phyloP scores from a whole-genome alignment of 2,797 vertebrate species.

The Nannoperca australis region DNA sequence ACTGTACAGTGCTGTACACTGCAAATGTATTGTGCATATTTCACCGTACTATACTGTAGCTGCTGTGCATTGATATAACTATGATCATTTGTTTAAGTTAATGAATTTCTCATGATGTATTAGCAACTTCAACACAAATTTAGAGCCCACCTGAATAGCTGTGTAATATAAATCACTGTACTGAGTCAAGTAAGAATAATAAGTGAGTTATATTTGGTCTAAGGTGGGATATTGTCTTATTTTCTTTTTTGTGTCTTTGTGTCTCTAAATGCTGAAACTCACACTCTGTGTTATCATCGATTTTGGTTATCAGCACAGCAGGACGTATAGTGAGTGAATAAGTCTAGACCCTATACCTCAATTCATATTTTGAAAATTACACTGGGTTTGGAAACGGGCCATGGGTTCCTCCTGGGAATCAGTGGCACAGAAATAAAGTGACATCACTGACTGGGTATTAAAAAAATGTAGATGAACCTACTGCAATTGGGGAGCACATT shows the following conservation, averaged over 20 bases:
- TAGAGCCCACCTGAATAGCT: conserved; percentile 48
- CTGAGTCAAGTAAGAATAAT: conserved; percentile 46
- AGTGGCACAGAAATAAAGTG: conserved; percentile 86
- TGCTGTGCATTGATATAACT: conserved; percentile 64
- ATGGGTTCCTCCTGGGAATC: conserved; percentile 79
- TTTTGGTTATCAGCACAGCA: conserved; percentile 69
- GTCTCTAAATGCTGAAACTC: conserved; percentile 49
- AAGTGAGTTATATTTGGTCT: conserved; percentile 27
- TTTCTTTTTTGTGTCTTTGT: conserved; percentile 41
- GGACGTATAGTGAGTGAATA: conserved; percentile 63
- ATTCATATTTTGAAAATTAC: conserved; percentile 83
- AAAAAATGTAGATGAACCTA: conserved; percentile 85
- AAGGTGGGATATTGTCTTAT: conserved; percentile 25
- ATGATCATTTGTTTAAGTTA: conserved; percentile 58
- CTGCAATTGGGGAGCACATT: conserved; percentile 82
- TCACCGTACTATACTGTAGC: conserved; percentile 67
- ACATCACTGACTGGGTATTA: conserved; percentile 85
- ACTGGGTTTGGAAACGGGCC: conserved; percentile 83
- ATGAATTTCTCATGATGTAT: conserved; percentile 44
- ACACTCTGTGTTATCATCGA: conserved; percentile 37
- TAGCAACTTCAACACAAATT: conserved; percentile 39
- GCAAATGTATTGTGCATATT: conserved; percentile 72
- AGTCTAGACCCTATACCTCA: conserved; percentile 80
- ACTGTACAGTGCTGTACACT: conserved; percentile 66
- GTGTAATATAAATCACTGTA: conserved; percentile 60